phyloP scores from a whole-genome alignment of 2,888 invertebrate species.

The Caenorhabditis imperialis region DNA sequence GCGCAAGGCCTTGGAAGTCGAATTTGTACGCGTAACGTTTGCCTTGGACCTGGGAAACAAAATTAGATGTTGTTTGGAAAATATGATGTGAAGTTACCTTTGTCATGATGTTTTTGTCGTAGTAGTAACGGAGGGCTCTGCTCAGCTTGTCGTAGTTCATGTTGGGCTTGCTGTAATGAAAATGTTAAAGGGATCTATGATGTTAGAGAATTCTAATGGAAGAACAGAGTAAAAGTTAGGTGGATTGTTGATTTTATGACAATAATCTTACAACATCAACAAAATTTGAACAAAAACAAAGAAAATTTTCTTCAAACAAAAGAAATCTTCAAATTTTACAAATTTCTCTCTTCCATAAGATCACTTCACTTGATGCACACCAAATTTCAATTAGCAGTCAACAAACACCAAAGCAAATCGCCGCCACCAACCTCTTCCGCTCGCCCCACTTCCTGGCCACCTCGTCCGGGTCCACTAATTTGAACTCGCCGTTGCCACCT shows the following conservation, averaged over 20 bases:
- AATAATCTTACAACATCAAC: too few species aligned
- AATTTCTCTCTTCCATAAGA: too few species aligned
- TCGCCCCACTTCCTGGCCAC: slow-evolving; percentile 92
- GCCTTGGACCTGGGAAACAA: slow-evolving; percentile 87
- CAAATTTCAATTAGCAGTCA: too few species aligned
- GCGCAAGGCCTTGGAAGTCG: slow-evolving; percentile 83
- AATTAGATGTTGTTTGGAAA: slow-evolving; percentile 6
- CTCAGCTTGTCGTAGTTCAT: slow-evolving; percentile 98
- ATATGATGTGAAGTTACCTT: slow-evolving; percentile 80
- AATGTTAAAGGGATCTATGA: too few species aligned
- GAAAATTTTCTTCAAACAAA: too few species aligned
- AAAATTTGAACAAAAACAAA: too few species aligned
- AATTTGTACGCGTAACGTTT: slow-evolving; percentile 96
- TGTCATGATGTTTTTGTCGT: slow-evolving; percentile 98
- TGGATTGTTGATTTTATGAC: too few species aligned
- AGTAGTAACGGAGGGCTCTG: slow-evolving; percentile 92
- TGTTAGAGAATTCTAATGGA: too few species aligned
- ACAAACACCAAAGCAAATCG: too few species aligned
- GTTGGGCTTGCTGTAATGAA: slow-evolving; percentile 87
- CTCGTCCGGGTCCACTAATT: slow-evolving; percentile 93
- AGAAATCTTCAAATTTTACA: too few species aligned
- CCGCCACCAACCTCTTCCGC: slow-evolving; percentile 86
- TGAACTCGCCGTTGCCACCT: slow-evolving; percentile 93
- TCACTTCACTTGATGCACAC: too few species aligned
- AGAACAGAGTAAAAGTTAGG: too few species aligned